Evolutionary conservation across 2,888 invertebrate species (phyloP), one percentile per base, ranked within the genome.

Genomic region (Cheilosia impressa): DNA sequence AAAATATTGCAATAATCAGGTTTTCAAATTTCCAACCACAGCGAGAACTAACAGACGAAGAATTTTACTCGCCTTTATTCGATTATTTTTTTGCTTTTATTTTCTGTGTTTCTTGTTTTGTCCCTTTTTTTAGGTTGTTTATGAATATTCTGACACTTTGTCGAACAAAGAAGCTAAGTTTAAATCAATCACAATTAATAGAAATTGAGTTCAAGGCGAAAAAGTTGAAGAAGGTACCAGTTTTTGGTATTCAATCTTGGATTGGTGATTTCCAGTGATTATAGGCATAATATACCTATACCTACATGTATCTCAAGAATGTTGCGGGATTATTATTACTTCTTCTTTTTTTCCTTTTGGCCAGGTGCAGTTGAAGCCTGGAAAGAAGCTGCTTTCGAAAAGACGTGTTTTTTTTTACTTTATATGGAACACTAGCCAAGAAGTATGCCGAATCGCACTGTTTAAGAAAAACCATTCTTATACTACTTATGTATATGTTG

Each of bases 121-220:
- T 45, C 4, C n/a, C n/a, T 34, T 24, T 58, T 58, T 17, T 47
- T 38, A 9, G 13, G 50, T 83, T 78, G 50, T 65, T 80, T 84
- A 79, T 80, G 83, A 83, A 79, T 62, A 79, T 83, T 79, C 83
- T 79, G 83, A 79, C 79, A 73, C 73, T 84, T 80, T 84, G 72
- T 75, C 63, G 76, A 66, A 85, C 72, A 72, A 85, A 85, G 71
- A 43, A 81, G 76, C 68, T 68, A 53, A 52, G 72, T 71, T 76
- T 85, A 81, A 85, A 81, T 81, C 85, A 85, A 85, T 85, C 81
- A 85, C 76, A 81, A 85, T 81, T 85, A 81, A 85, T 72, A 72
- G 55, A 71, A 76, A 71, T 71, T 22, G 75, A 71, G 84, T 71
- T 76, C 69, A 75, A 75, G 78, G 58, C 34, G 31, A 55, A n/a